A percentile compares a stretch with the other conserved stretches of the same genome.
Conservation (phyloP, 2,113 vertebrate genomes). For the Nerophis lumbriciformis region DNA sequence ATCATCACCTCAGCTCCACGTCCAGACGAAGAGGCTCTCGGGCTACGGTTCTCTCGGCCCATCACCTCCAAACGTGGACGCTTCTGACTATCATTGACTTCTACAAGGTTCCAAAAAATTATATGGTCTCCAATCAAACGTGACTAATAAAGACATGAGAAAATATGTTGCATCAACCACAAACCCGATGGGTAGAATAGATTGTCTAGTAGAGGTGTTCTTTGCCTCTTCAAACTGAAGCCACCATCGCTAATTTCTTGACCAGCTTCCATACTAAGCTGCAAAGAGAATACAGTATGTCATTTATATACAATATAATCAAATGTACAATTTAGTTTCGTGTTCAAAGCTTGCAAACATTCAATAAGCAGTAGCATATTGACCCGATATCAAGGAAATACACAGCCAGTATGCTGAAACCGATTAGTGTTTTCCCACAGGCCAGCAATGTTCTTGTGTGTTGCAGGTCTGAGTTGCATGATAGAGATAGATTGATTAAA, state of each 20-base stretch:
- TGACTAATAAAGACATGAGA: background rate
- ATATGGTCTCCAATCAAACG: background rate
- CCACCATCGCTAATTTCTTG: conserved; percentile 24
- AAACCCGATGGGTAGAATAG: conserved; percentile 38
- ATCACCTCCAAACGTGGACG: conserved; percentile 52
- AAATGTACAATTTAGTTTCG: too few relatives aligned
- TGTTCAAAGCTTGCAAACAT: too few relatives aligned
- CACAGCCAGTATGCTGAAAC: too few relatives aligned
- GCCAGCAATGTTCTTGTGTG: too few relatives aligned
- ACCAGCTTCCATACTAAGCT: conserved; percentile 36
- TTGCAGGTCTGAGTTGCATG: too few relatives aligned
- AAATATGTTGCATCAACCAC: conserved; percentile 7
- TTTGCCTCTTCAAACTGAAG: conserved; percentile 53
- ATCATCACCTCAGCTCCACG: conserved; percentile 33
- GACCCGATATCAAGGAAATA: too few relatives aligned
- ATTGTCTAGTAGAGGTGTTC: conserved; percentile 64
- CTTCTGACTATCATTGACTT: conserved; percentile 52
- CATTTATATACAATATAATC: too few relatives aligned
- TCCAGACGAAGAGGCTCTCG: conserved; percentile 17
- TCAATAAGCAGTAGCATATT: too few relatives aligned
- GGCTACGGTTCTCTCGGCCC: conserved; percentile 58
- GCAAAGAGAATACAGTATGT: conserved; percentile 1
- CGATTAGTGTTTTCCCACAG: too few relatives aligned
- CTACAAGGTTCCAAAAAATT: conserved; percentile 18
- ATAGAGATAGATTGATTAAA: too few relatives aligned